Evolutionary conservation across 2,797 vertebrate genomes (phyloP).

Genomic region (Poeciliopsis infans): DNA sequence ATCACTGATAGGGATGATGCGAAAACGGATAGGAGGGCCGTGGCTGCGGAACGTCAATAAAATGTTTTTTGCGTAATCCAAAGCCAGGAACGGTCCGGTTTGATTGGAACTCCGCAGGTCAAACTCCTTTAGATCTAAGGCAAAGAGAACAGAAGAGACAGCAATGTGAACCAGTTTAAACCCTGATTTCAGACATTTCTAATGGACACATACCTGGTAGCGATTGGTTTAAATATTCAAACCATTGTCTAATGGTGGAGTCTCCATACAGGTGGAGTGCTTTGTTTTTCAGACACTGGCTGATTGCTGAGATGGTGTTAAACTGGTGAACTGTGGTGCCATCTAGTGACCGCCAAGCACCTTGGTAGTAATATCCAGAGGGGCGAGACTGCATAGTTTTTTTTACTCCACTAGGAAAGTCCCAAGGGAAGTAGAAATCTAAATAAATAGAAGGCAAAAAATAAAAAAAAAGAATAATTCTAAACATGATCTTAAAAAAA

Average conservation of each 20-base stretch:
- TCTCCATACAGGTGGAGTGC: slow-evolving; percentile 89
- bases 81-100: slow-evolving; percentile 86
- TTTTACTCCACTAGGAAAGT: slow-evolving; percentile 12
- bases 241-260: slow-evolving; percentile 93
- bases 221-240: slow-evolving; percentile 84
- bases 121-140: slow-evolving; percentile 85
- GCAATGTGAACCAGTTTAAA: not conserved
- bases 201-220: slow-evolving; percentile 82
- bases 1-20: slow-evolving; percentile 77
- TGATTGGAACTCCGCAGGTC: slow-evolving; percentile 86
- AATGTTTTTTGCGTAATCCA: slow-evolving; percentile 86
- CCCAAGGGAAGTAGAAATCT: not conserved
- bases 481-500: not conserved
- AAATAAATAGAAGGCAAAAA: not conserved
- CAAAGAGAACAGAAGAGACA: slow-evolving; percentile 2
- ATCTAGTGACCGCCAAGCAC: slow-evolving; percentile 81
- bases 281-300: slow-evolving; percentile 87
- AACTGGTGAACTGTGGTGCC: slow-evolving; percentile 81
- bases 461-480: not conserved
- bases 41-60: slow-evolving; percentile 87
- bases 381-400: slow-evolving; percentile 40
- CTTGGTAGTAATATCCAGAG: slow-evolving; percentile 88
- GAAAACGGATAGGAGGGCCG: slow-evolving; percentile 87
- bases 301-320: slow-evolving; percentile 79
- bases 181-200: not conserved